Evolutionary conservation across 1,140 invertebrate species (phyloP), one percentile per base, ranked within the genome.

Genomic region (Rhagoletis pomonella): DNA sequence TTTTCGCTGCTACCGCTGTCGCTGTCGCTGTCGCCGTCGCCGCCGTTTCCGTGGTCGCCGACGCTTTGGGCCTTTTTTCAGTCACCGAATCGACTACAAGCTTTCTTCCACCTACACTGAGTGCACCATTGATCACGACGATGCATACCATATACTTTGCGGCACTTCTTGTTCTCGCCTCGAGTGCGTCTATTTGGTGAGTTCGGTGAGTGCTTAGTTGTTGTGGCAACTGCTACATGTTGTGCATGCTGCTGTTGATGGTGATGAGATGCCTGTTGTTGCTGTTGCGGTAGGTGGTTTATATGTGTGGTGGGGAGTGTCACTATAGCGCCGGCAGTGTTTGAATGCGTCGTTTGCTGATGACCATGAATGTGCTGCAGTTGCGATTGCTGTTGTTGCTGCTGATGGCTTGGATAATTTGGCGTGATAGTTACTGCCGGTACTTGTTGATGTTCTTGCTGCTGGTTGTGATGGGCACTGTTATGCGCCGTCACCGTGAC

Each of bases 31-130:
- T 87, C 59, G 85, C 65, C 47, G 86, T 87, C 89, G 89, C 88
- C 85, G 88, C 88, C 89, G 88, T 88, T 88, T 88, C 88, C 87
- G 89, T 89, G 88, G 89, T 88, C 88, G 90, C 88, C 90, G 92
- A 93, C 92, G 92, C 89, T 90, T 93, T 93, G 87, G 91, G 91
- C 90, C 91, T 90, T 90, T 81, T 93, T 93, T 93, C 92, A 97
- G 94, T 98, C 97, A 88, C 96, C 96, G 93, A 99, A 99, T 88
- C 98, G 95, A 73, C 96, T 97, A 94, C 98, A 99, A 39, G 98
- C 98, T 94, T 99, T 99, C 95, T 99, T 99, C 98, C 98, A 99
- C 93, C 98, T 99, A 95, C 99, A 99, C 93, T 99, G 98, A 19
- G 98, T 99, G 94, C 99, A 99, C 99, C 98, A 99, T 89, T 96